Base-by-base conservation (phyloP, 2,113 vertebrate species). In the Nansenia antarctica region DNA sequence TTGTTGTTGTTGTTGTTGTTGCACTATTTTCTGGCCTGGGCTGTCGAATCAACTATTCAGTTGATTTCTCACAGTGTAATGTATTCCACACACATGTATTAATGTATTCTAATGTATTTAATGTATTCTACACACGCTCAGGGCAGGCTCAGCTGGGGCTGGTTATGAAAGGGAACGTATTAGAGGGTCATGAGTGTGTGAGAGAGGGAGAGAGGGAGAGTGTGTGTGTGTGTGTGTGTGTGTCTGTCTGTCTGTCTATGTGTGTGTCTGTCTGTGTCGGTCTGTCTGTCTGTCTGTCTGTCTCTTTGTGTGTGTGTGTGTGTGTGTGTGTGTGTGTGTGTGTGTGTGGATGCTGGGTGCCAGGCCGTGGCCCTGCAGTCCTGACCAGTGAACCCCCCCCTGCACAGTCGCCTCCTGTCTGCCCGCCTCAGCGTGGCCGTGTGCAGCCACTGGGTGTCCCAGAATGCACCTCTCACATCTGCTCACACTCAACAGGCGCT, bases 11-110 rank as follows among this genome's bases (percentile, higher is more conserved):
- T n/a, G n/a, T n/a, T n/a, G n/a, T n/a, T n/a, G n/a, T n/a, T n/a
- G n/a, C n/a, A n/a, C n/a, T n/a, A n/a, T n/a, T n/a, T n/a, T n/a
- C n/a, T n/a, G n/a, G n/a, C n/a, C n/a, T 73, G 5, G 15, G 34
- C 35, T 59, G 80, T 83, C 80, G 76, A 9, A 75, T 82, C 63
- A 76, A 67, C 60, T 65, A 54, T 74, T 75, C 29, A 18, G 68
- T 31, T 60, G 72, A 77, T 78, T 30, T 26, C 26, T 80, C 64
- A 79, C 24, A 27, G 61, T 4, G n/a, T n/a, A n/a, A n/a, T n/a
- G n/a, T n/a, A n/a, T n/a, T n/a, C n/a, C n/a, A n/a, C n/a, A n/a
- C n/a, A n/a, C n/a, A n/a, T n/a, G n/a, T n/a, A n/a, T n/a, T 62
- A 24, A 70, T 65, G 15, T 59, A 29, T 73, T 65, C 55, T 70